Percentiles rank a stretch among this genome's conserved stretches.
These are phyloP conservation scores for Torymus auratus DNA, from an alignment of 2,888 invertebrate genomes.

Conservation along the genomic window DNA sequence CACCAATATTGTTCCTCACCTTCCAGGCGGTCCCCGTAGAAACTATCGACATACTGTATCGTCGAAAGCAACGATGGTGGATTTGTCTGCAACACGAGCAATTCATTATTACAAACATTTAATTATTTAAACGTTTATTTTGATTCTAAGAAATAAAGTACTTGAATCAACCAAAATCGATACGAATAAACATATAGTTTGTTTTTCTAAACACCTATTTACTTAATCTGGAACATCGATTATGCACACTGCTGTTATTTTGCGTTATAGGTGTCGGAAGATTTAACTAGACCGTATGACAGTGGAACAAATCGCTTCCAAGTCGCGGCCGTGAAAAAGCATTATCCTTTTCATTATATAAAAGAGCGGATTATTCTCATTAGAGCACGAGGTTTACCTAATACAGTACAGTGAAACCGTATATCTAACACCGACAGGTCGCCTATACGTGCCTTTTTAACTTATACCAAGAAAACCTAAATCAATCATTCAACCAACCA, in stretches of 20 bases:
- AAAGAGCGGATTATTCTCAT: conserved; percentile 24
- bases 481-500: too few species aligned
- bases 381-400: conserved; percentile 6
- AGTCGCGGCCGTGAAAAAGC: conserved; percentile 18
- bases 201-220: too few species aligned
- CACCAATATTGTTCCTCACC: conserved; percentile 98
- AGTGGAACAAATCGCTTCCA: conserved; percentile 27
- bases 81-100: conserved; percentile 84
- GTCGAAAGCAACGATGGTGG: conserved; percentile 95
- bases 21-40: conserved; percentile 88
- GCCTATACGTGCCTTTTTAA: too few species aligned
- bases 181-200: too few species aligned
- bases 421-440: background rate
- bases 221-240: too few species aligned
- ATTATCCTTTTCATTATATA: conserved; percentile 35
- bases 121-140: conserved; percentile 13
- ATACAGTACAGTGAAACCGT: conserved; percentile 27
- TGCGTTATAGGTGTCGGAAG: too few species aligned
- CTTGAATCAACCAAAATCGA: too few species aligned
- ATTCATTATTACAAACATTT: background rate
- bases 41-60: conserved; percentile 96
- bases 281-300: too few species aligned
- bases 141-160: background rate
- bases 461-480: too few species aligned
- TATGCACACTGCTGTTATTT: too few species aligned